phyloP scores from a whole-genome alignment of 1,140 invertebrate genomes.

The Thalassaphorura encarpata region DNA sequence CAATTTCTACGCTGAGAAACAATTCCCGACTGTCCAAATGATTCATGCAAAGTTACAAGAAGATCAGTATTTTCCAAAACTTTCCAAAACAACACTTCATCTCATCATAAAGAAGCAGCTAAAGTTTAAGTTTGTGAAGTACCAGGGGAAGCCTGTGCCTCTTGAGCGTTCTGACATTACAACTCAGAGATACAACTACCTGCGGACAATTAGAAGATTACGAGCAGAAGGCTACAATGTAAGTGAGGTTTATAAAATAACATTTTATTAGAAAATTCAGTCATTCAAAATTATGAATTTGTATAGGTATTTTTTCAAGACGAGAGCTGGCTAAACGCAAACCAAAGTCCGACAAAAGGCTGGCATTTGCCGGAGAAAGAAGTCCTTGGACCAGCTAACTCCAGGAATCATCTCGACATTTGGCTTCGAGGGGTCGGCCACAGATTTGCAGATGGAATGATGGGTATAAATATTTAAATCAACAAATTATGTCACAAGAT shows the following conservation, averaged over 20 bases:
- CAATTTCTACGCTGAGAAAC: background rate
- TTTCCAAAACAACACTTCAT: background rate
- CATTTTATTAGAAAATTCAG: too few relatives aligned
- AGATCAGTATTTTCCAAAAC: background rate
- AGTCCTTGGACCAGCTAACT: background rate
- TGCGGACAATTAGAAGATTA: background rate
- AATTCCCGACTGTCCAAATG: background rate
- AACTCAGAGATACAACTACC: background rate
- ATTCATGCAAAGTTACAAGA: background rate
- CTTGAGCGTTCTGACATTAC: slow-evolving; percentile 1
- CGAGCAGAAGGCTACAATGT: background rate
- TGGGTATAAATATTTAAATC: background rate
- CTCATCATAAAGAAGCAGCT: background rate
- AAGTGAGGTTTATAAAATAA: too few relatives aligned
- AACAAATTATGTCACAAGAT: background rate
- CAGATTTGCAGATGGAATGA: background rate
- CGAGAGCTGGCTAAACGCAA: background rate
- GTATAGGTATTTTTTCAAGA: background rate
- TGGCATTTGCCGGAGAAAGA: background rate
- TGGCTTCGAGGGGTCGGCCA: background rate
- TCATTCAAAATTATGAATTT: too few relatives aligned
- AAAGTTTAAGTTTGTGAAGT: slow-evolving; percentile 3
- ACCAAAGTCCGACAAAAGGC: background rate
- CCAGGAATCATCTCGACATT: background rate
- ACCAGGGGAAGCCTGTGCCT: slow-evolving; percentile 3